phyloP scores from a whole-genome alignment of 2,888 invertebrate species.

The Harpalus rufipes region DNA sequence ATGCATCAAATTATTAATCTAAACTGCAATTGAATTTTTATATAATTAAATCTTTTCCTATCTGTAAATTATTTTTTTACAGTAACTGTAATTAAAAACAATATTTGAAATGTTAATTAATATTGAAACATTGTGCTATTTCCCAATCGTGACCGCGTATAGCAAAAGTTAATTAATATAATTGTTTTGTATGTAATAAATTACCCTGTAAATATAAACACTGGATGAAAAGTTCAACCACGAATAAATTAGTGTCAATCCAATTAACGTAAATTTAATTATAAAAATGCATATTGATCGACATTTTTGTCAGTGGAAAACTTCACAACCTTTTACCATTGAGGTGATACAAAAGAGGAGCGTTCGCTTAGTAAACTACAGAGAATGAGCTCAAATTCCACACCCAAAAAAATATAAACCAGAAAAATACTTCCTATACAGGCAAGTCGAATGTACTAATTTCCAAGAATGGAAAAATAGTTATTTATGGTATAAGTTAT shows the following conservation, averaged over 20 bases:
- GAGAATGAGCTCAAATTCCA: neutral
- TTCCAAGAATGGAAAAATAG: no score
- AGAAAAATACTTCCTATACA: no score
- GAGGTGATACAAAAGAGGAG: neutral
- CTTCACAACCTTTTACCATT: neutral
- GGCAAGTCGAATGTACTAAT: no score
- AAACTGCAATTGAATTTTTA: neutral
- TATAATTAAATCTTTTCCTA: neutral
- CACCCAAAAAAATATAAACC: no score
- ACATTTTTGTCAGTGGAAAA: slow-evolving; percentile 6
- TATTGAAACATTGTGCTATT: slow-evolving; percentile 16
- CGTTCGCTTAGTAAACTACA: neutral
- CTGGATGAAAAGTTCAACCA: slow-evolving; percentile 7
- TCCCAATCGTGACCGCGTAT: neutral
- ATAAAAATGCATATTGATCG: slow-evolving; percentile 49
- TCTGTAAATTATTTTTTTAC: neutral
- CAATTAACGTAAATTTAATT: slow-evolving; percentile 46
- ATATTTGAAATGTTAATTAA: slow-evolving; percentile 46
- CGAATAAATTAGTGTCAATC: slow-evolving; percentile 33
- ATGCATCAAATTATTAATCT: neutral
- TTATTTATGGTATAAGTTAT: no score
- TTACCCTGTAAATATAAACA: slow-evolving; percentile 33
- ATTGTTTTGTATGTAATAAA: slow-evolving; percentile 47
- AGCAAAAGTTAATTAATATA: slow-evolving; percentile 31
- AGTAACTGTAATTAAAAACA: neutral